Base-by-base conservation (phyloP, 2,888 invertebrate genomes). In the Tetanocera ferruginea region DNA sequence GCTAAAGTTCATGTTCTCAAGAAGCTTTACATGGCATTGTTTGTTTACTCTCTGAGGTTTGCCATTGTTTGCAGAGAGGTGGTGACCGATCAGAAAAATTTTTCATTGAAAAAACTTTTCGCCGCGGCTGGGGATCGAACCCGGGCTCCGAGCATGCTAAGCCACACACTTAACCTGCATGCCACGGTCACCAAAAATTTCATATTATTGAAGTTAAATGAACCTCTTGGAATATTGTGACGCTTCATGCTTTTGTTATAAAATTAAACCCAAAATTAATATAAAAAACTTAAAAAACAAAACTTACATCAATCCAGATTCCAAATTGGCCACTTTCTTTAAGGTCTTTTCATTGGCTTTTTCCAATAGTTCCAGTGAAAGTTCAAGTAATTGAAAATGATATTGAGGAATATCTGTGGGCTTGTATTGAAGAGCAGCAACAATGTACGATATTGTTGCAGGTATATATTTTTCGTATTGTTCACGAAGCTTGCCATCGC, bases 391-490 rank as follows among this genome's bases (percentile, higher is more conserved):
- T 6, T 80, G 73, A 31, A 67, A 80, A 66, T 85, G 85, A 78
- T 84, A 85, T 31, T 83, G 79, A 28, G 77, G 62, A 11, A 81
- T 76, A 2, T 77, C 71, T 6, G 79, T 82, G 0, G 82, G 62
- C 64, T 80, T 81, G 71, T 81, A 80, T 76, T 84, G 83, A 25
- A 84, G 77, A 28, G 83, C 83, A 51, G 82, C 83, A 14, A 83
- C 79, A 17, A 85, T 82, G 23, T 84, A 84, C 14, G 83, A 81
- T 43, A 84, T 80, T 4, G 81, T 74, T 3, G 80, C 70, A 6
- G 84, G 83, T n/a, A 83, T 74, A 14, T 79, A 76, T 19, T 79
- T 80, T 79, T 84, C 83, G 62, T 82, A 84, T 70, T 79, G 81
- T 6, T 66, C 74, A 19, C 69, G 19, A 17, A 82, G 37, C 8